Base-by-base conservation (phyloP, 2,888 invertebrate genomes). In the Disparrhopalites patrizii region DNA sequence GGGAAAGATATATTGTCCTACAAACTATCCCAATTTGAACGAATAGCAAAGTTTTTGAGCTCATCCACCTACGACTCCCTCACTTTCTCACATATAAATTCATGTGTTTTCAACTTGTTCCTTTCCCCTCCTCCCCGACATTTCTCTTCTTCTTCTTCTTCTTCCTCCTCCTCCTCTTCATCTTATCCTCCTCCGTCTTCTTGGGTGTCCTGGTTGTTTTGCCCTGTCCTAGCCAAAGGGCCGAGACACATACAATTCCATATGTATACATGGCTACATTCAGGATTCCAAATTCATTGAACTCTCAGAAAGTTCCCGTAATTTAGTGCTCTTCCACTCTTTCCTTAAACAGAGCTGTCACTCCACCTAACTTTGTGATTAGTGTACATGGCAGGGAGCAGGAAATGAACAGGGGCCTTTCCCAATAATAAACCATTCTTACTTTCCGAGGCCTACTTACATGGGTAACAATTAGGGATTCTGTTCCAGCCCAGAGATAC, bases 361-460 rank as follows among this genome's bases (percentile, higher is more conserved):
- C 47, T 60, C 60, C 31, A 54, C 30, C 47, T 62, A 65, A 66
- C 68, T 68, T 68, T 68, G 65, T 68, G 65, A 68, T 68, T 68
- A 68, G 66, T 62, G 36, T 3, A 40, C 15, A 40, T 7, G 13
- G 5, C 13, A 18, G 4, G 40, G 13, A 3, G 40, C 18, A 40
- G 15, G 40, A 40, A 40, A 40, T 18, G 18, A 40, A 18, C 18
- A 10, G 40, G 40, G 15, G 15, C 7, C 15, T 18, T 18, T 4
- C 40, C 3, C 15, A 40, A 40, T 40, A 40, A 18, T 40, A 40
- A 40, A 40, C n/a, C n/a, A n/a, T n/a, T n/a, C n/a, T n/a, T n/a
- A 40, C n/a, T 40, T 18, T 18, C 15, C 40, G 18, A 3, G 36
- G 3, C n/a, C n/a, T 13, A 40, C 13, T 40, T 40, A 40, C 36